Evolutionary conservation across 1,140 invertebrate genomes (phyloP), one percentile per base, ranked within the genome.

Genomic region (Luehdorfia chinensis): DNA sequence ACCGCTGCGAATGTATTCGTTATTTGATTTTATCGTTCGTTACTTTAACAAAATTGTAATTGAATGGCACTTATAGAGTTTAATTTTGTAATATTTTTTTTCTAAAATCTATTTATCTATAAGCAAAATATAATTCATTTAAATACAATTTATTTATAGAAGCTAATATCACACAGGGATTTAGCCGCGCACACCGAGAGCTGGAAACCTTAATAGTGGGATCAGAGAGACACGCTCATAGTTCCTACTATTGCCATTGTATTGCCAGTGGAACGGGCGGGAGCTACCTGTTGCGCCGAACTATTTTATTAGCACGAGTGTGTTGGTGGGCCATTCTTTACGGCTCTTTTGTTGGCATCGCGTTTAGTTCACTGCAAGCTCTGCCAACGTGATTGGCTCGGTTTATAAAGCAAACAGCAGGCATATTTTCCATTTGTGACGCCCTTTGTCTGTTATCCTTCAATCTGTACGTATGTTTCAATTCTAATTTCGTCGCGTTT

Each of bases 251-350:
- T 39, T 39, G 36, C 13, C 25, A 41, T 27, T 41, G 25, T 43
- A 37, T 37, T 37, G 15, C 44, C 46, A 57, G 43, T 49, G 50
- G 50, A 59, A 59, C 69, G 69, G 66, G 68, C 64, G 60, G 58
- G 56, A 52, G 47, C 71, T 70, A 84, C 77, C 80, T 84, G 80
- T 84, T 84, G 80, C 80, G 46, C 59, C 54, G 63, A 84, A 81
- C 80, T 84, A 81, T 81, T 84, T 84, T 84, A 81, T 81, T 81
- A 81, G 74, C 70, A 65, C 62, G 66, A 78, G 72, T 75, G 64
- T 84, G 77, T 77, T 62, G 74, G 70, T 69, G 75, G 67, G 58
- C 80, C 75, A 83, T 84, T 84, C 80, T 84, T 84, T 84, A 84
- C 71, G 66, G 75, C 64, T 76, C 77, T 84, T 81, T 81, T 84